Percentiles rank a stretch among this genome's conserved stretches.
phyloP scores from a whole-genome alignment of 2,888 invertebrate species.

The Cheilosia impressa region DNA sequence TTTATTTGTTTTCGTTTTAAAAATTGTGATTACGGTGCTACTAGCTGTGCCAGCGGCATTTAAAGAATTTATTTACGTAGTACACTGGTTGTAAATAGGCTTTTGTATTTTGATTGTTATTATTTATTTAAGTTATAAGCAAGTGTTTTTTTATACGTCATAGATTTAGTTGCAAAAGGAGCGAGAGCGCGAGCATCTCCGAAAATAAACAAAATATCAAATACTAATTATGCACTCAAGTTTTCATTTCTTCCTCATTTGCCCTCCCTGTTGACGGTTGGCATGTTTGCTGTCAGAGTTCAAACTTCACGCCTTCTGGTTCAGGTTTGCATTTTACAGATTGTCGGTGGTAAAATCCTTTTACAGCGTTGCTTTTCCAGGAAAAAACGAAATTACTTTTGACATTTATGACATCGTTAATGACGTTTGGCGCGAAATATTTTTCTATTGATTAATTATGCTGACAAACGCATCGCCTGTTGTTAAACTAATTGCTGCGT shows the following conservation, averaged over 20 bases:
- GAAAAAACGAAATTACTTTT: neutral
- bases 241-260: conserved; percentile 8
- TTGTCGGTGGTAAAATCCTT: conserved; percentile 28
- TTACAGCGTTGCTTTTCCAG: conserved; percentile 6
- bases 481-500: conserved; percentile 32
- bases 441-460: conserved; percentile 49
- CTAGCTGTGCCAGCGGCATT: conserved; percentile 31
- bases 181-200: neutral
- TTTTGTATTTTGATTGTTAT: conserved; percentile 54
- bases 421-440: conserved; percentile 24
- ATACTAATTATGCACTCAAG: conserved; percentile 7
- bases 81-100: conserved; percentile 58
- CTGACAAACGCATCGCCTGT: conserved; percentile 40
- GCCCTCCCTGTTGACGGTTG: conserved; percentile 1
- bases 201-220: conserved; percentile 40
- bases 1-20: conserved; percentile 7
- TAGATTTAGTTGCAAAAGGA: conserved; percentile 36
- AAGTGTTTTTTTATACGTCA: conserved; percentile 12
- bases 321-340: neutral
- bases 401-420: conserved; percentile 32
- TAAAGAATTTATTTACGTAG: conserved; percentile 30
- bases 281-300: neutral
- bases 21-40: conserved; percentile 70
- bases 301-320: conserved; percentile 33
- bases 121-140: conserved; percentile 62